A percentile compares a stretch with the other conserved stretches of the same genome.
These are phyloP conservation scores for Dugesia japonica DNA, from an alignment of 2,888 invertebrate genomes.

Conservation along the genomic window DNA sequence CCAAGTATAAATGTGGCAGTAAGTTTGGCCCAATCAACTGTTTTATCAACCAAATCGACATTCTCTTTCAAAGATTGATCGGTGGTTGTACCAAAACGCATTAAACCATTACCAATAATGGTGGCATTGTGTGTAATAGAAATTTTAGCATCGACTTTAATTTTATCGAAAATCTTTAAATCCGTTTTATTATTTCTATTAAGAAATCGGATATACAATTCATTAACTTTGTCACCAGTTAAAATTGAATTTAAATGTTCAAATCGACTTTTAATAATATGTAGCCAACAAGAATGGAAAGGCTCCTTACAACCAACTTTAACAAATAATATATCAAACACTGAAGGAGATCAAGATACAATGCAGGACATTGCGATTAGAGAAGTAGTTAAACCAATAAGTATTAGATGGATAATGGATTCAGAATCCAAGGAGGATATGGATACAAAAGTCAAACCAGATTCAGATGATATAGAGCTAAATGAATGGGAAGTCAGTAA, in stretches of 20 bases:
- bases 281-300: too few species aligned
- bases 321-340: too few species aligned
- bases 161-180: constrained; percentile 66
- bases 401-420: too few species aligned
- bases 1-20: constrained; percentile 94
- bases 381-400: too few species aligned
- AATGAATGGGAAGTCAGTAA: too few species aligned
- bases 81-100: constrained; percentile 96
- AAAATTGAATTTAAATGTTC: constrained; percentile 28
- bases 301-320: too few species aligned
- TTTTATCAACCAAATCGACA: constrained; percentile 88
- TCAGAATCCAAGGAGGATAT: too few species aligned
- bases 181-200: constrained; percentile 96
- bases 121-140: constrained; percentile 96
- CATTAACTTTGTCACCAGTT: constrained; percentile 53
- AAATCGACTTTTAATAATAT: constrained; percentile 48
- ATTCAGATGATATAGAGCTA: too few species aligned
- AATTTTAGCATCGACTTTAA: constrained; percentile 77
- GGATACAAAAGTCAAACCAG: too few species aligned
- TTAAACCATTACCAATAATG: constrained; percentile 91
- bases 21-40: constrained; percentile 97
- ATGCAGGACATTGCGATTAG: too few species aligned
- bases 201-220: constrained; percentile 82
- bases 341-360: too few species aligned
- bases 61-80: constrained; percentile 94